phyloP scores from a whole-genome alignment of 2,797 vertebrate genomes.

The Apogon talboti region DNA sequence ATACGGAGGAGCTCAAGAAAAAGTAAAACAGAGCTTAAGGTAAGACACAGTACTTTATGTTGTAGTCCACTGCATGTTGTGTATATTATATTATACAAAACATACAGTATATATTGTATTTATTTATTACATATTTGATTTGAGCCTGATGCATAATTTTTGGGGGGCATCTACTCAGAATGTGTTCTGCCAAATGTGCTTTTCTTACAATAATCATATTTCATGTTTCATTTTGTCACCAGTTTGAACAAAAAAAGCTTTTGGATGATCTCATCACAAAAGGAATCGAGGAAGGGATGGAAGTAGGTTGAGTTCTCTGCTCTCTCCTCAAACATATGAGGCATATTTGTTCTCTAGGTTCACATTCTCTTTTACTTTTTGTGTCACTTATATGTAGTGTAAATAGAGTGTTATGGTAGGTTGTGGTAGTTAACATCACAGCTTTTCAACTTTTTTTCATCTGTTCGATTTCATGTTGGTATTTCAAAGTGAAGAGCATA shows the following conservation, averaged over 20 bases:
- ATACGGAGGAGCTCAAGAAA: constrained; percentile 94
- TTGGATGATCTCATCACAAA: constrained; percentile 92
- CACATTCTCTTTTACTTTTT: too few relatives aligned
- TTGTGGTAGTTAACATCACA: neutral
- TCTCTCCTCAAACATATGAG: neutral
- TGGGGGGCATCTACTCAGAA: too few relatives aligned
- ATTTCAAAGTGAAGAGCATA: neutral
- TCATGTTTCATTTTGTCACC: constrained; percentile 45
- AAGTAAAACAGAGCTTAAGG: constrained; percentile 93
- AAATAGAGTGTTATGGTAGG: neutral
- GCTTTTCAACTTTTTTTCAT: neutral
- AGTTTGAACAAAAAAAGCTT: constrained; percentile 93
- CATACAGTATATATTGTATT: too few relatives aligned
- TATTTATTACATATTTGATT: too few relatives aligned
- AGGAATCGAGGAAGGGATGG: constrained; percentile 96
- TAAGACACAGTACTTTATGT: constrained; percentile 50
- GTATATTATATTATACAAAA: too few relatives aligned
- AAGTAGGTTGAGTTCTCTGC: constrained; percentile 80
- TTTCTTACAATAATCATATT: neutral
- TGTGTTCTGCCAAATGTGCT: neutral
- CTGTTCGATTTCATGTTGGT: neutral
- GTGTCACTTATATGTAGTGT: neutral
- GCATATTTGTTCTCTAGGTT: too few relatives aligned
- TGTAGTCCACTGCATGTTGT: neutral
- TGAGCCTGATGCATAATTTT: too few relatives aligned